These are phyloP conservation scores for Sebastes reedi DNA, from an alignment of 2,797 vertebrate species.

Conservation along the genomic window DNA sequence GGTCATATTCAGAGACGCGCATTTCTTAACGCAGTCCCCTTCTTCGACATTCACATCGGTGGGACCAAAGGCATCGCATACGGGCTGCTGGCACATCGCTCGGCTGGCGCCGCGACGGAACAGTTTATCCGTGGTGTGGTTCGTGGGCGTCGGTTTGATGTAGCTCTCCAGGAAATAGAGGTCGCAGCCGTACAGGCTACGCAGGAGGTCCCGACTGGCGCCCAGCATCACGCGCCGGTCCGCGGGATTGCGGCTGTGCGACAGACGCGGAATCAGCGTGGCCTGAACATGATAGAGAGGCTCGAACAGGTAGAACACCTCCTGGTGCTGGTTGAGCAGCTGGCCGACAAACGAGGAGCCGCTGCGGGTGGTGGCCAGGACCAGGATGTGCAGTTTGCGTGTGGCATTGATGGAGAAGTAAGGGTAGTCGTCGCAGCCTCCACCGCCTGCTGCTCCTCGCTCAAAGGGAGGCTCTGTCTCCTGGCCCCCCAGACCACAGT, in stretches of 20 bases:
- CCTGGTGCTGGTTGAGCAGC: constrained; percentile 95
- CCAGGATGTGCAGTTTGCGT: constrained; percentile 90
- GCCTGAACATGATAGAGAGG: constrained; percentile 96
- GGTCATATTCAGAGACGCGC: constrained; percentile 89
- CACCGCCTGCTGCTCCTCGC: constrained; percentile 55
- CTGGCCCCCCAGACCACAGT: constrained; percentile 85
- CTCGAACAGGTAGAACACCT: constrained; percentile 97
- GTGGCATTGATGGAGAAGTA: constrained; percentile 86
- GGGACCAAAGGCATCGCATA: constrained; percentile 85
- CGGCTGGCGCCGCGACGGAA: constrained; percentile 93
- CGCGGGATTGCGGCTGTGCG: constrained; percentile 85
- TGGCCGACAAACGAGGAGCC: constrained; percentile 96
- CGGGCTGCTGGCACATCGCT: constrained; percentile 90
- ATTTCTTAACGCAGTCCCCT: constrained; percentile 92
- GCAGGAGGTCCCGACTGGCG: constrained; percentile 91
- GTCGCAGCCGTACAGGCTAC: constrained; percentile 92
- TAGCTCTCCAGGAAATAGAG: constrained; percentile 95
- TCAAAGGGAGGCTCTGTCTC: constrained; percentile 86
- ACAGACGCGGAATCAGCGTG: constrained; percentile 89
- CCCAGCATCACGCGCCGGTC: constrained; percentile 92
- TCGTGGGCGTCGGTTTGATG: constrained; percentile 89
- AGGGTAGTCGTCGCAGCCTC: constrained; percentile 89
- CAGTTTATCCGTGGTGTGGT: constrained; percentile 91
- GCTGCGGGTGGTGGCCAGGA: constrained; percentile 94
- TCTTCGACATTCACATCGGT: constrained; percentile 88